Conservation (phyloP, 2,113 vertebrate species). For the Nesogale talazaci region DNA sequence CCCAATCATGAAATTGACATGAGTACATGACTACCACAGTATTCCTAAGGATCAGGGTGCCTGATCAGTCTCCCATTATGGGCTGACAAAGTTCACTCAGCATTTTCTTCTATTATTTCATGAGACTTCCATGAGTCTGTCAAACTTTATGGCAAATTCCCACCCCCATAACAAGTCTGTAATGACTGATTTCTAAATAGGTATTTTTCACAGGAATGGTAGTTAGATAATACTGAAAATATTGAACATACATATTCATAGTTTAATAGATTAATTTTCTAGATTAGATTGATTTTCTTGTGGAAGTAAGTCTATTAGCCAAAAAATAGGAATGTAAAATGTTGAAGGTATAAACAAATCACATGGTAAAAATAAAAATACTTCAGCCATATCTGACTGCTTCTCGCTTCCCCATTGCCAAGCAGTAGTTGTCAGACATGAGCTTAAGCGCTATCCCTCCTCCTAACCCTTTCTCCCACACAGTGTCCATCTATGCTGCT, state of each 20-base stretch:
- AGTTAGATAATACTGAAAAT: conserved; percentile 78
- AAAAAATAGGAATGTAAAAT: conserved; percentile 74
- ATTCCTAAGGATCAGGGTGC: no score
- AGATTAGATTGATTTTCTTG: conserved; percentile 79
- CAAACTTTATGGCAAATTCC: not conserved
- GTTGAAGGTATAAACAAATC: conserved; percentile 76
- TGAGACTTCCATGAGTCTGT: not conserved
- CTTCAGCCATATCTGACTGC: no score
- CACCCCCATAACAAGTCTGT: conserved; percentile 39
- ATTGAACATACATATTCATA: conserved; percentile 50
- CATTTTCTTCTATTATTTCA: not conserved
- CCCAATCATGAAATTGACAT: no score
- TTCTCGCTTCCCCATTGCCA: no score
- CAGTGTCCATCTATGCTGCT: no score
- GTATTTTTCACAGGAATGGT: conserved; percentile 58
- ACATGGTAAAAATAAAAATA: conserved; percentile 57
- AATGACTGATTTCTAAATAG: conserved; percentile 78
- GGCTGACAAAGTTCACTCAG: not conserved
- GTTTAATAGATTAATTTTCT: conserved; percentile 74
- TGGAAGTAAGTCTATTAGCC: conserved; percentile 64
- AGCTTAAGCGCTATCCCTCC: no score
- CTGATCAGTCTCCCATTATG: not conserved
- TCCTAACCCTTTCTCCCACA: no score
- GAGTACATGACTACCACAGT: no score
- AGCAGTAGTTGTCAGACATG: no score